These are phyloP conservation scores for Calosoma granatense DNA, from an alignment of 1,140 invertebrate genomes.

Conservation along the genomic window DNA sequence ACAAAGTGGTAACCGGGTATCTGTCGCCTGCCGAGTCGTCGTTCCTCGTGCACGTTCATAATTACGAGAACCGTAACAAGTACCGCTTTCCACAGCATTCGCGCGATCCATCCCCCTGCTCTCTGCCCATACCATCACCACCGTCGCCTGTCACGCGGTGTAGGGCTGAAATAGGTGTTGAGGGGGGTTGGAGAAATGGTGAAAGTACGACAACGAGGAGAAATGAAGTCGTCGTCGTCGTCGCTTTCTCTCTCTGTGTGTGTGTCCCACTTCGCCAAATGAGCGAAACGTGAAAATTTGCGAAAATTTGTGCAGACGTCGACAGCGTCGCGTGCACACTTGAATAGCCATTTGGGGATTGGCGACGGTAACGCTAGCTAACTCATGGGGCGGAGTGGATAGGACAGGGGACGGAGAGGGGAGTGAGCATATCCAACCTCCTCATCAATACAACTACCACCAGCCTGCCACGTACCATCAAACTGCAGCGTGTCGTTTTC, in stretches of 20 bases:
- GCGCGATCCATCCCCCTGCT: too few species aligned
- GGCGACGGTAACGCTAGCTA: not conserved
- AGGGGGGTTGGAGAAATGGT: not conserved
- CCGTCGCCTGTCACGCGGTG: not conserved
- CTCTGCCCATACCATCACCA: too few species aligned
- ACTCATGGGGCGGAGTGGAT: not conserved
- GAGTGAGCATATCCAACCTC: too few species aligned
- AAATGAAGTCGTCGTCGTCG: not conserved
- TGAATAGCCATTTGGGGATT: not conserved
- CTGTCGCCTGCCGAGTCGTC: too few species aligned
- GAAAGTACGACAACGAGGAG: too few species aligned
- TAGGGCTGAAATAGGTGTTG: not conserved
- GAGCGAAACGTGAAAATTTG: constrained; percentile 7
- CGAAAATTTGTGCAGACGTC: constrained; percentile 8
- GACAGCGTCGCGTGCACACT: not conserved
- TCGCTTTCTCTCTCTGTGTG: not conserved
- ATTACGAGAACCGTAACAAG: too few species aligned
- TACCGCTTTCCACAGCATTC: too few species aligned
- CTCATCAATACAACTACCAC: too few species aligned
- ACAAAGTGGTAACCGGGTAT: too few species aligned
- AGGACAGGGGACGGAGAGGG: not conserved
- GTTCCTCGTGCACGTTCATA: too few species aligned
- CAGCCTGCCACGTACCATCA: too few species aligned
- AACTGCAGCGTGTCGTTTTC: too few species aligned
- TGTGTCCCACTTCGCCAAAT: not conserved